Evolutionary conservation across 2,113 vertebrate species (phyloP).

Genomic region (Columba livia): DNA sequence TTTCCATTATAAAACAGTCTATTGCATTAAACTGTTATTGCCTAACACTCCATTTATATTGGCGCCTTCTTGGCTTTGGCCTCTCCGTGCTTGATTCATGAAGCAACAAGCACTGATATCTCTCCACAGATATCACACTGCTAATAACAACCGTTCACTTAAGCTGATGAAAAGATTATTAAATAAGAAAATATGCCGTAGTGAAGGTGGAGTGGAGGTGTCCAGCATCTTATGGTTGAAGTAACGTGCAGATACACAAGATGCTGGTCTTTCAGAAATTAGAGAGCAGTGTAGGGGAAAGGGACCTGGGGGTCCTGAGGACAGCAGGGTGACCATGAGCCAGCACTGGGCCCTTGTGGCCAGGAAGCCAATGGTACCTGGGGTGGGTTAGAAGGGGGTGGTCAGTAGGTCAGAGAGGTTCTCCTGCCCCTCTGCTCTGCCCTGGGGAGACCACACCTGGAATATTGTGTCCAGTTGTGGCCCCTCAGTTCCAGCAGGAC

Average conservation of each 20-base stretch:
- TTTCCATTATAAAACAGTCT: slow-evolving; percentile 66
- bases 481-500: too few relatives aligned
- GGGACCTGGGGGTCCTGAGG: too few relatives aligned
- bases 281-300: too few relatives aligned
- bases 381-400: too few relatives aligned
- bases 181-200: slow-evolving; percentile 68
- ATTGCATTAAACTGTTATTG: slow-evolving; percentile 44
- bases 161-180: slow-evolving; percentile 75
- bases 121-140: slow-evolving; percentile 49
- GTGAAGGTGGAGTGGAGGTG: slow-evolving; percentile 39
- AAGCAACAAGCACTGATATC: slow-evolving; percentile 59
- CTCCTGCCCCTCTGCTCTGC: too few relatives aligned
- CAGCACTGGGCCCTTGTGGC: too few relatives aligned
- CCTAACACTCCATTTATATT: slow-evolving; percentile 81
- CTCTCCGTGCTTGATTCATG: slow-evolving; percentile 56
- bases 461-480: too few relatives aligned
- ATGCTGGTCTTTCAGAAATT: not conserved
- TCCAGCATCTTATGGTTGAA: not conserved
- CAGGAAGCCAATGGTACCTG: too few relatives aligned
- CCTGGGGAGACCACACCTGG: too few relatives aligned
- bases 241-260: not conserved
- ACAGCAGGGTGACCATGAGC: too few relatives aligned
- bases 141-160: slow-evolving; percentile 77
- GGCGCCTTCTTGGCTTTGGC: slow-evolving; percentile 78
- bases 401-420: too few relatives aligned